Evolutionary conservation across 1,140 invertebrate genomes (phyloP).

Genomic region (Mercenaria mercenaria): DNA sequence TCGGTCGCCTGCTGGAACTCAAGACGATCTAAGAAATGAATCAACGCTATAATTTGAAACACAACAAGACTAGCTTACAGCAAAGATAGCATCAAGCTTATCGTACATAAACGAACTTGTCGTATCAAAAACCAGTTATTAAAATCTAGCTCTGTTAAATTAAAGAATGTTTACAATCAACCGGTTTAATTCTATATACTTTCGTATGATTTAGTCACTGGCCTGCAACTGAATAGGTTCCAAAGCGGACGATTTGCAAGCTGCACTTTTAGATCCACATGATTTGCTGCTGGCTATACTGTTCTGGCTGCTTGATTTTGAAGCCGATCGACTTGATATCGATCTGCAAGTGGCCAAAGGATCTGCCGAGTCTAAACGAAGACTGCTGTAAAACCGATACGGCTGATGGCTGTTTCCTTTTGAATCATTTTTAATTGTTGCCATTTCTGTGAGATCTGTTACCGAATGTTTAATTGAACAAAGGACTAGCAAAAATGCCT

Average conservation of each 20-base stretch:
- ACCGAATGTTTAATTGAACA: conserved; percentile 35
- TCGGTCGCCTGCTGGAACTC: too few relatives aligned
- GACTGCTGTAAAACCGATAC: conserved; percentile 49
- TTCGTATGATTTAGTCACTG: not conserved
- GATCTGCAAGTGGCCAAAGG: not conserved
- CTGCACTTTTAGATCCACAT: not conserved
- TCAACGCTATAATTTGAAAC: too few relatives aligned
- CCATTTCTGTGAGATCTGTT: conserved; percentile 53
- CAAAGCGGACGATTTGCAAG: not conserved
- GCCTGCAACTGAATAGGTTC: not conserved
- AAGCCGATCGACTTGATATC: not conserved
- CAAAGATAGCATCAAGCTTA: too few relatives aligned
- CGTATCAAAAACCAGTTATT: too few relatives aligned
- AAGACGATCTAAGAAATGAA: too few relatives aligned
- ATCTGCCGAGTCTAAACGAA: not conserved
- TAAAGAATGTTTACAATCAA: too few relatives aligned
- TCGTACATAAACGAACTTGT: too few relatives aligned
- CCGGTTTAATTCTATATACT: too few relatives aligned
- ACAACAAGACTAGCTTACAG: too few relatives aligned
- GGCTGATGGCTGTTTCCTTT: conserved; percentile 49
- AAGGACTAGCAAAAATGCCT: conserved; percentile 54
- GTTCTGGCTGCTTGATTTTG: not conserved
- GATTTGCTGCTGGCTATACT: not conserved
- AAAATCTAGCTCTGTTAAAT: too few relatives aligned
- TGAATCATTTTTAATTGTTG: conserved; percentile 66